A percentile compares a stretch with the other conserved stretches of the same genome.
Evolutionary conservation across 2,888 invertebrate species (phyloP).

Genomic region (Dicranocentrus wangi): DNA sequence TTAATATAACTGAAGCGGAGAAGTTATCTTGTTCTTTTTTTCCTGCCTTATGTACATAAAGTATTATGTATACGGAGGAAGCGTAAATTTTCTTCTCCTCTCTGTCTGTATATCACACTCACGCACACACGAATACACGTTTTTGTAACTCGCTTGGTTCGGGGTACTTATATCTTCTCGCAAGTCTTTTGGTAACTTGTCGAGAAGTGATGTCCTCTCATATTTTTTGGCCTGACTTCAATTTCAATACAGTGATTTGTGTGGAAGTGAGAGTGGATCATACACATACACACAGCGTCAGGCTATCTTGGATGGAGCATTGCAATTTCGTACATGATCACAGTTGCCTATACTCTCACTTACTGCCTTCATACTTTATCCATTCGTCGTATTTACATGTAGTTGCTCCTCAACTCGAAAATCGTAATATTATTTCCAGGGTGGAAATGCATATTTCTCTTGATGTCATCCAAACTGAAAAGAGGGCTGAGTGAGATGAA

Average conservation of each 20-base stretch:
- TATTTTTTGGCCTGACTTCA: constrained; percentile 62
- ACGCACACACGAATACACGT: constrained; percentile 1
- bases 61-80: background rate
- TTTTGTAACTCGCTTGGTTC: too few relatives aligned
- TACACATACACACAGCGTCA: too few relatives aligned
- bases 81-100: constrained; percentile 5
- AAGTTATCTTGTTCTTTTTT: background rate
- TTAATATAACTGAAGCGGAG: background rate
- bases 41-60: background rate
- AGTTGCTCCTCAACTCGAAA: background rate
- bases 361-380: background rate
- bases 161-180: background rate
- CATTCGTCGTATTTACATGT: background rate
- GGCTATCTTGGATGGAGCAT: too few relatives aligned
- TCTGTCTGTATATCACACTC: background rate
- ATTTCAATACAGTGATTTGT: constrained; percentile 53
- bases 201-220: constrained; percentile 60
- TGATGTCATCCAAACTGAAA: background rate
- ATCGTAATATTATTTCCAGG: background rate
- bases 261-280: constrained; percentile 21
- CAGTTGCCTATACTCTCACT: background rate
- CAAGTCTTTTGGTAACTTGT: constrained; percentile 42
- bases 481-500: too few relatives aligned
- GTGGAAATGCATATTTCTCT: background rate
- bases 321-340: too few relatives aligned